Evolutionary conservation across 2,797 vertebrate genomes (phyloP).

Genomic region (Pseudocheirus occidentalis): DNA sequence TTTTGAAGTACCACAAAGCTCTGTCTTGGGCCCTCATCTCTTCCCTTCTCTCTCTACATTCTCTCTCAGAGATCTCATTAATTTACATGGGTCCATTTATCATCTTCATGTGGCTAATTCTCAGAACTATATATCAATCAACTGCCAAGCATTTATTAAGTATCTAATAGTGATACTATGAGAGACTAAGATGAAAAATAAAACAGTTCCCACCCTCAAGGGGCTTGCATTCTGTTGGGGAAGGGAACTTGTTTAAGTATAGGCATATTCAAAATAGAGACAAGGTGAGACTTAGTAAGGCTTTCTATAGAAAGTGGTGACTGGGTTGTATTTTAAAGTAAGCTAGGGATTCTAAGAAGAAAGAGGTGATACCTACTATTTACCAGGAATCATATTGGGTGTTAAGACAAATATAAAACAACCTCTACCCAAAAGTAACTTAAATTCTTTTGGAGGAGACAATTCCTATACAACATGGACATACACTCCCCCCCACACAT

Average conservation of each 20-base stretch:
- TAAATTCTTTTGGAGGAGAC: neutral
- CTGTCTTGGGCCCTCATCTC: neutral
- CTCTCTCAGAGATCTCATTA: neutral
- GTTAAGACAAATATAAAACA: neutral
- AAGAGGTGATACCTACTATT: neutral
- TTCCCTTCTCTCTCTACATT: neutral
- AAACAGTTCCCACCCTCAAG: neutral
- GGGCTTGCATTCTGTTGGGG: neutral
- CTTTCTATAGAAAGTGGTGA: neutral
- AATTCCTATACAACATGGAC: neutral
- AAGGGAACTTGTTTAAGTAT: neutral
- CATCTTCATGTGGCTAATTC: neutral
- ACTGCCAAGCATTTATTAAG: neutral
- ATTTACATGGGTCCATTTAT: neutral
- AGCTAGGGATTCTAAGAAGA: neutral
- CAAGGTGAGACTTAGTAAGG: neutral
- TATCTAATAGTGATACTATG: neutral
- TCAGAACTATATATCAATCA: neutral
- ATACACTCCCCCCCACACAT: no score
- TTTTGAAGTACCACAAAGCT: no score
- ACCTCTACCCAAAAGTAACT: neutral
- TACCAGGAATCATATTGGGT: neutral
- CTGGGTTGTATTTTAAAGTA: neutral
- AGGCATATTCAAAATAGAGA: neutral
- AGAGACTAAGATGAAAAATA: neutral